Conservation (phyloP, 1,140 invertebrate species). For the Chrysopa pallens region DNA sequence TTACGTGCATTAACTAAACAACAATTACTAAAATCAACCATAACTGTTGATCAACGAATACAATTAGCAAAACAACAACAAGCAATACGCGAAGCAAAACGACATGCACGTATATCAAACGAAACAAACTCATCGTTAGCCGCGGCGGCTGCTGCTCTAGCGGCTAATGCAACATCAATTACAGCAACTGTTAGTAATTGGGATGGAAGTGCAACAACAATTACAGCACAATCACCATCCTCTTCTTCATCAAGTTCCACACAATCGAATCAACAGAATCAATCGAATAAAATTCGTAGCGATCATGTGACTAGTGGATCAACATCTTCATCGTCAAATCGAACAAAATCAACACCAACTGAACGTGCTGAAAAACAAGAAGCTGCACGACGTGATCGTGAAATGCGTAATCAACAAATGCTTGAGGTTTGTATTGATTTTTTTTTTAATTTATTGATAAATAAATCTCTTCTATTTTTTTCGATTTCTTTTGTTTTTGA, state of each 20-base stretch:
- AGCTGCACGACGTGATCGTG: conserved; percentile 52
- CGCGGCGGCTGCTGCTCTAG: neutral
- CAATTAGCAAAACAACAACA: conserved; percentile 43
- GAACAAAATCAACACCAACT: conserved; percentile 30
- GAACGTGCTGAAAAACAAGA: conserved; percentile 65
- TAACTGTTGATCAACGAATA: conserved; percentile 44
- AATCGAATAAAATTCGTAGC: too few relatives aligned
- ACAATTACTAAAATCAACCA: conserved; percentile 18
- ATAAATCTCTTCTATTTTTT: conserved; percentile 1
- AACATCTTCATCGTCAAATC: neutral
- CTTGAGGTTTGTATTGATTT: conserved; percentile 32
- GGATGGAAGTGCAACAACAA: neutral
- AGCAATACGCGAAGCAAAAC: conserved; percentile 37
- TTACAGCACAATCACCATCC: neutral
- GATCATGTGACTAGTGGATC: neutral
- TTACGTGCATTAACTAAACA: conserved; percentile 26
- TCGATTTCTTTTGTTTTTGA: conserved; percentile 5
- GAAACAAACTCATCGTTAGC: conserved; percentile 9
- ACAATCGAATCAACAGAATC: too few relatives aligned
- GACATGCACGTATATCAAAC: conserved; percentile 30
- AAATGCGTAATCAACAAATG: conserved; percentile 52
- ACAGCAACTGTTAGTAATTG: neutral
- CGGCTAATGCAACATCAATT: neutral
- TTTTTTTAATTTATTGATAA: neutral
- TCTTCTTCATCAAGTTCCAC: too few relatives aligned